Percentiles rank a stretch among this genome's conserved stretches.
Conservation (phyloP, 2,888 invertebrate genomes). For the Thumatha senex region DNA sequence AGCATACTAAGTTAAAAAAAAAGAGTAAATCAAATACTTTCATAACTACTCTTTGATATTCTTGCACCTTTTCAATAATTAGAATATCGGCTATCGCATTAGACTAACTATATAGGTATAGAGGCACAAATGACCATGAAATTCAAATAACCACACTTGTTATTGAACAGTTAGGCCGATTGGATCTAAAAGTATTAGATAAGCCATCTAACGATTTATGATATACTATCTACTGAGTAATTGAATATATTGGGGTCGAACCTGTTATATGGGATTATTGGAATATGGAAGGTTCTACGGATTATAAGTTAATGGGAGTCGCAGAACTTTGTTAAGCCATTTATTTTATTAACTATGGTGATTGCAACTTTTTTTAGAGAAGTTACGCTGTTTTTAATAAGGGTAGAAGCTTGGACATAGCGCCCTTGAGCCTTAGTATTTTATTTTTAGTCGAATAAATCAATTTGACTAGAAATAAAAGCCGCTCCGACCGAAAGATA, state of each 20-base stretch:
- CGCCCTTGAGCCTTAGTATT: too few species aligned
- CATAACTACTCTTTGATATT: background rate
- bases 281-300: background rate
- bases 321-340: background rate
- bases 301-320: background rate
- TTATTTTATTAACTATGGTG: background rate
- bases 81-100: background rate
- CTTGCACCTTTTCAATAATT: background rate
- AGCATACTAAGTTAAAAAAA: too few species aligned
- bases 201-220: constrained; percentile 7
- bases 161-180: constrained; percentile 8
- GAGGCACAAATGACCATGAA: constrained; percentile 3
- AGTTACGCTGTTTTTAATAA: too few species aligned
- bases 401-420: too few species aligned
- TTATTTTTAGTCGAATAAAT: too few species aligned
- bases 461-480: too few species aligned
- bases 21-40: background rate
- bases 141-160: constrained; percentile 1
- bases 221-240: constrained; percentile 5
- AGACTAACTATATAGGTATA: background rate
- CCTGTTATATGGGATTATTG: background rate
- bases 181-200: constrained; percentile 4
- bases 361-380: too few species aligned
- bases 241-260: constrained; percentile 8
- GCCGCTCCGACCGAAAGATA: too few species aligned